phyloP scores from a whole-genome alignment of 2,888 invertebrate species.

The Nasonia oneida region DNA sequence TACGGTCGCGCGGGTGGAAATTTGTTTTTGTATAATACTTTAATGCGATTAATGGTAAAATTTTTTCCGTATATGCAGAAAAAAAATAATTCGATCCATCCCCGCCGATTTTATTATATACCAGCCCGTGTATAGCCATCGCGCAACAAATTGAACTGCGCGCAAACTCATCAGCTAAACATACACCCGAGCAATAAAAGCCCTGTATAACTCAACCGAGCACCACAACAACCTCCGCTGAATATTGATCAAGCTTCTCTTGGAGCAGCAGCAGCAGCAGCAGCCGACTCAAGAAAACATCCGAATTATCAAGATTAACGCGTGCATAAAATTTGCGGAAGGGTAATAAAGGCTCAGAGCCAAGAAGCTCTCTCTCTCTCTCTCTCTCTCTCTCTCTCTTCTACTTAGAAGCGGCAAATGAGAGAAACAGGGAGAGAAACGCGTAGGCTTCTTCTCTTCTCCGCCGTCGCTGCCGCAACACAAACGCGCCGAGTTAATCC shows the following conservation, averaged over 20 bases:
- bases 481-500: constrained; percentile 67
- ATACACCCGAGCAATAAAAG: background rate
- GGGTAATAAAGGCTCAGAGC: constrained; percentile 35
- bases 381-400: too few relatives aligned
- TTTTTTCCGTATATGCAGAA: background rate
- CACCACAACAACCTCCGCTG: background rate
- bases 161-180: background rate
- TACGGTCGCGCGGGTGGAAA: background rate
- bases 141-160: background rate
- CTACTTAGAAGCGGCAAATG: constrained; percentile 34
- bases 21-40: background rate
- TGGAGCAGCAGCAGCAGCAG: background rate
- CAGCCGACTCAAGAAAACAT: constrained; percentile 14
- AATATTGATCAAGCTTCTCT: constrained; percentile 20
- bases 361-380: constrained; percentile 17
- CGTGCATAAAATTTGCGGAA: constrained; percentile 49
- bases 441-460: background rate
- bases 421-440: constrained; percentile 27
- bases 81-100: background rate
- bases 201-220: background rate
- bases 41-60: background rate
- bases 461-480: background rate
- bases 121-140: background rate
- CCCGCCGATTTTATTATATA: too few relatives aligned
- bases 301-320: constrained; percentile 61